A percentile compares a stretch with the other conserved stretches of the same genome.
These are phyloP conservation scores for Limosa lapponica DNA, from an alignment of 2,797 vertebrate genomes.

Conservation along the genomic window DNA sequence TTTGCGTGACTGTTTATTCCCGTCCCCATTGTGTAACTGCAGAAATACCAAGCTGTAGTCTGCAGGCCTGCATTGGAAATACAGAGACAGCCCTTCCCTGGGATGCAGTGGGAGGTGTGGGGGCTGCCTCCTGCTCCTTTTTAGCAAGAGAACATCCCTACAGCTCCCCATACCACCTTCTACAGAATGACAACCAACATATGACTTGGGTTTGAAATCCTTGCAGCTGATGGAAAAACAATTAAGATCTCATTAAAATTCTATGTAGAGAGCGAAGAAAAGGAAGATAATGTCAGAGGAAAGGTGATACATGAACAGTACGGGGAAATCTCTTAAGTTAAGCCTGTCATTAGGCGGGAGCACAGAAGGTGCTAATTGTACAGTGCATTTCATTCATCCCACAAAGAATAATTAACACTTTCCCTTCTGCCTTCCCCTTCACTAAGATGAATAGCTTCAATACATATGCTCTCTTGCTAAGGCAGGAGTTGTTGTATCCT, in stretches of 20 bases:
- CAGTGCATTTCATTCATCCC: conserved; percentile 48
- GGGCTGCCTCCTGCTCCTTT: conserved; percentile 55
- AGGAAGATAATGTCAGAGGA: conserved; percentile 61
- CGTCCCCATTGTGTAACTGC: neutral
- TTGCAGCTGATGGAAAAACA: conserved; percentile 66
- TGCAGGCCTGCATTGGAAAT: neutral
- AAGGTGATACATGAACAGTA: conserved; percentile 53
- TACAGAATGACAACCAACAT: conserved; percentile 66
- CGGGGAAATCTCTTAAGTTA: conserved; percentile 43
- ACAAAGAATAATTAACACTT: conserved; percentile 60
- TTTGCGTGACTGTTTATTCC: neutral
- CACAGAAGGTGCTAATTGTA: conserved; percentile 56
- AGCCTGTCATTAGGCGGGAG: conserved; percentile 48
- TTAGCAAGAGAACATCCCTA: conserved; percentile 64
- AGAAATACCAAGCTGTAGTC: conserved; percentile 7
- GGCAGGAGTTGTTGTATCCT: neutral
- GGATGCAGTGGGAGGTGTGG: conserved; percentile 45
- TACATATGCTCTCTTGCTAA: neutral
- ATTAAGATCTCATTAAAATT: conserved; percentile 67
- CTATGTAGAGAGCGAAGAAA: conserved; percentile 42
- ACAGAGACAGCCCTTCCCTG: conserved; percentile 19
- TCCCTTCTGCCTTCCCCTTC: conserved; percentile 3
- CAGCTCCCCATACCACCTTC: conserved; percentile 52
- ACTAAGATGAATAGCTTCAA: neutral
- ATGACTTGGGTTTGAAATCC: conserved; percentile 59